A percentile compares a stretch with the other conserved stretches of the same genome.
These are phyloP conservation scores for Tiliqua scincoides DNA, from an alignment of 2,113 vertebrate species.

Conservation along the genomic window DNA sequence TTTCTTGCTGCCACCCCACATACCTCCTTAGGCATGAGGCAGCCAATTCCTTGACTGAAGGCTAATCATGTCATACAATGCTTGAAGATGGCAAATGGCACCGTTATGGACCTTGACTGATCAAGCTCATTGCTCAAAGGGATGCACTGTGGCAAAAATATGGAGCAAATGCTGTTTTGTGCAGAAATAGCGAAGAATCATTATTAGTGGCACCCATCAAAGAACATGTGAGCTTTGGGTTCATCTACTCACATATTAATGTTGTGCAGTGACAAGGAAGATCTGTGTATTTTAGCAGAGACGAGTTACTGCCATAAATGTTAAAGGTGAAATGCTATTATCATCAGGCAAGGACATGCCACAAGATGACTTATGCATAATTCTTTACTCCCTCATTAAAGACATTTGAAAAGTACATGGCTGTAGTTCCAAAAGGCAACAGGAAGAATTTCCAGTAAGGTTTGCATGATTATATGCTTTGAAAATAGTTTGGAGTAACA, in stretches of 20 bases:
- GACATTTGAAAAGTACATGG: not conserved
- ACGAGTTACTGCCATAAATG: not conserved
- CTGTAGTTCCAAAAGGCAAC: not conserved
- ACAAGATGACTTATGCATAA: not conserved
- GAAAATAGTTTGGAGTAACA: not conserved
- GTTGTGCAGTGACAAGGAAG: not conserved
- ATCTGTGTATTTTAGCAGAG: not conserved
- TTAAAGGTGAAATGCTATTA: constrained; percentile 6
- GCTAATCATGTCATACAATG: constrained; percentile 35
- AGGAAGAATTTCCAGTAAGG: not conserved
- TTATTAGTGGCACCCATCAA: not conserved
- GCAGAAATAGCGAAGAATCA: not conserved
- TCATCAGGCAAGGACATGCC: not conserved
- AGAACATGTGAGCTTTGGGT: not conserved
- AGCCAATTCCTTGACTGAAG: not conserved
- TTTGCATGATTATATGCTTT: not conserved
- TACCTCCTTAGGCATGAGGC: not conserved
- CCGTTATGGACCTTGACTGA: not conserved
- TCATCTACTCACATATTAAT: not conserved
- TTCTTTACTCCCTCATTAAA: not conserved
- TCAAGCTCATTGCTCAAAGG: not conserved
- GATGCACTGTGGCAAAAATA: not conserved
- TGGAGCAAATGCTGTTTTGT: not conserved
- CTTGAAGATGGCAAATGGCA: constrained; percentile 29
- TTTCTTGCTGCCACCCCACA: no score